These are phyloP conservation scores for Bradypus variegatus DNA, from an alignment of 2,797 vertebrate species.

Conservation along the genomic window DNA sequence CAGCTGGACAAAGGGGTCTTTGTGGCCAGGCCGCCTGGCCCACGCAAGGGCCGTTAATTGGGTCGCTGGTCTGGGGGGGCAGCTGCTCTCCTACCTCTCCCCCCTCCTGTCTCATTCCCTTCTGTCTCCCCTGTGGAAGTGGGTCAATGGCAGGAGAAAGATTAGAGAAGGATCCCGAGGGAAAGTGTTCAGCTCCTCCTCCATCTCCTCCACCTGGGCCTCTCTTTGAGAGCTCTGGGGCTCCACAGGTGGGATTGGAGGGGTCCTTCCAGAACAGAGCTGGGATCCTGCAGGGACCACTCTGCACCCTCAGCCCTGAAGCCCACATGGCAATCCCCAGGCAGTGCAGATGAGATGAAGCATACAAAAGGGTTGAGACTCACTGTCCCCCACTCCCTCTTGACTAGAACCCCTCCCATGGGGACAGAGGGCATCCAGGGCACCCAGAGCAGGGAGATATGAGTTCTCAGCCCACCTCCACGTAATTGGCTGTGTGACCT, in stretches of 20 bases:
- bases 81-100: conserved; percentile 28
- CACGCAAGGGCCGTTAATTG: conserved; percentile 61
- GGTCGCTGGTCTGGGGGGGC: conserved; percentile 57
- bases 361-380: not conserved
- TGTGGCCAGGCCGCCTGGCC: conserved; percentile 59
- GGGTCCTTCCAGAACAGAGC: not conserved
- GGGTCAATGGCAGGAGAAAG: conserved; percentile 64
- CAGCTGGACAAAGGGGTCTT: conserved; percentile 67
- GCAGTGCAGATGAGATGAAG: not conserved
- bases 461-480: not conserved
- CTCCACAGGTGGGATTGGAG: not conserved
- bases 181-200: conserved; percentile 28
- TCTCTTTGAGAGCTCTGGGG: not conserved
- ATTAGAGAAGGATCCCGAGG: conserved; percentile 43
- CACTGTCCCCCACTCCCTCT: not conserved
- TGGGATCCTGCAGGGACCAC: not conserved
- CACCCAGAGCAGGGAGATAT: not conserved
- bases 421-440: not conserved
- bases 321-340: not conserved
- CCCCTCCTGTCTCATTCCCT: conserved; percentile 57
- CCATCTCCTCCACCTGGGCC: conserved; percentile 48
- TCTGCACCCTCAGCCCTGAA: not conserved
- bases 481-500: not conserved
- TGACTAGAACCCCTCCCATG: not conserved
- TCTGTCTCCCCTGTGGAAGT: conserved; percentile 70